These are phyloP conservation scores for Drosophila kepulauana DNA, from an alignment of 1,140 invertebrate species.

Conservation along the genomic window DNA sequence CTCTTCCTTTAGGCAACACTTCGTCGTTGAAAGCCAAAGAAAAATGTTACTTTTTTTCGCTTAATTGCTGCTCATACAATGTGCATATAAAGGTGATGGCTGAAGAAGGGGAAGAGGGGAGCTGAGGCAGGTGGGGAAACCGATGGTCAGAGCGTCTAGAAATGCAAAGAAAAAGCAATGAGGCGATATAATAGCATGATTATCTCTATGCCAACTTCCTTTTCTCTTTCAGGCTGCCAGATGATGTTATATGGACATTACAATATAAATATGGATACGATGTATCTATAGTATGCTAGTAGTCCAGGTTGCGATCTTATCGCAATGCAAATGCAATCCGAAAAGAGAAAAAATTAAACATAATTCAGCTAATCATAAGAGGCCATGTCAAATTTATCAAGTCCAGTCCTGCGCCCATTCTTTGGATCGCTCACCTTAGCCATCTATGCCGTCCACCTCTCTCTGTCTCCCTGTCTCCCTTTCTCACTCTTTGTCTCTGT, in stretches of 20 bases:
- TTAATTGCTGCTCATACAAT: slow-evolving; percentile 61
- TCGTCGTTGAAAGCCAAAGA: slow-evolving; percentile 72
- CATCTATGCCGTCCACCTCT: background rate
- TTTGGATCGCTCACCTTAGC: slow-evolving; percentile 16
- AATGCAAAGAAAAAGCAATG: slow-evolving; percentile 57
- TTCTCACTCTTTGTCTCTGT: background rate
- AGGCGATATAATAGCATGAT: slow-evolving; percentile 49
- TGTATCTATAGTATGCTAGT: background rate
- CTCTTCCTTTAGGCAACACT: background rate
- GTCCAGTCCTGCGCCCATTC: slow-evolving; percentile 45
- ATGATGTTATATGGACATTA: slow-evolving; percentile 24
- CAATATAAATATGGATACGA: slow-evolving; percentile 10
- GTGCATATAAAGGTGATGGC: background rate
- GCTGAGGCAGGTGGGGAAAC: background rate
- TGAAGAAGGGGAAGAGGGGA: background rate
- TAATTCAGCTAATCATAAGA: slow-evolving; percentile 82
- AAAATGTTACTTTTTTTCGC: slow-evolving; percentile 65
- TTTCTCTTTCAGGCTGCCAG: slow-evolving; percentile 15
- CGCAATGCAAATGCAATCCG: slow-evolving; percentile 65
- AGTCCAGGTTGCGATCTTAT: slow-evolving; percentile 56
- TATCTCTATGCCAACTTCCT: slow-evolving; percentile 39
- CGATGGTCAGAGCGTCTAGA: slow-evolving; percentile 48
- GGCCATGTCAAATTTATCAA: slow-evolving; percentile 76
- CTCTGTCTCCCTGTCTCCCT: background rate
- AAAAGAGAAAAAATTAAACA: slow-evolving; percentile 43